phyloP scores from a whole-genome alignment of 2,888 invertebrate species.

The Smittia aterrima region DNA sequence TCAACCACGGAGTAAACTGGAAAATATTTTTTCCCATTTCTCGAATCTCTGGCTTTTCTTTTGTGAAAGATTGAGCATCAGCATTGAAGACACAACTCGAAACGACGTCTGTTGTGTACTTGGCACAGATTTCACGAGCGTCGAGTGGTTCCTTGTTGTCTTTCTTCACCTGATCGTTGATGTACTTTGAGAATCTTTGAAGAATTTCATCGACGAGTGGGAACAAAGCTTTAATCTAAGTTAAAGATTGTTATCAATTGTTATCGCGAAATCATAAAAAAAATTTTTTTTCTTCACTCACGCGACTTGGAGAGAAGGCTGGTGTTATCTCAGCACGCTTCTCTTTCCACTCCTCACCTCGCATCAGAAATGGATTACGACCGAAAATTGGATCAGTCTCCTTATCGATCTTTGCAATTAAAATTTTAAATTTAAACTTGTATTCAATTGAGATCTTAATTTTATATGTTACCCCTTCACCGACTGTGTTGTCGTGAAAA shows the following conservation, averaged over 20 bases:
- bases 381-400: conserved; percentile 54
- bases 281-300: conserved; percentile 48
- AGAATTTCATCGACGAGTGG: conserved; percentile 46
- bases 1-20: conserved; percentile 40
- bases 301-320: conserved; percentile 56
- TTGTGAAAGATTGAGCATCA: conserved; percentile 48
- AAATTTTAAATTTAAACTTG: not conserved
- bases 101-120: conserved; percentile 54
- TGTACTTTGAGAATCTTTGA: conserved; percentile 49
- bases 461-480: conserved; percentile 17
- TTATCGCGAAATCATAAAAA: not conserved
- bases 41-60: too few relatives aligned
- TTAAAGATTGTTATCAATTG: not conserved
- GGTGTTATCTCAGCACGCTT: conserved; percentile 56
- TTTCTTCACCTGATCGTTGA: conserved; percentile 36
- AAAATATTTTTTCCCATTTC: conserved; percentile 43
- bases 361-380: conserved; percentile 55
- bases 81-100: conserved; percentile 55
- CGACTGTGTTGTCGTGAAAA: conserved; percentile 23
- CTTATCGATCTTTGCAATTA: conserved; percentile 43
- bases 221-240: conserved; percentile 43
- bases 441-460: not conserved
- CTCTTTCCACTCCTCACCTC: conserved; percentile 56
- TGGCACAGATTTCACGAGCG: conserved; percentile 44
- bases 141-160: conserved; percentile 42